A percentile compares a stretch with the other conserved stretches of the same genome.
These are phyloP conservation scores for Tromatobia lineatoria DNA, from an alignment of 2,888 invertebrate species.

Conservation along the genomic window DNA sequence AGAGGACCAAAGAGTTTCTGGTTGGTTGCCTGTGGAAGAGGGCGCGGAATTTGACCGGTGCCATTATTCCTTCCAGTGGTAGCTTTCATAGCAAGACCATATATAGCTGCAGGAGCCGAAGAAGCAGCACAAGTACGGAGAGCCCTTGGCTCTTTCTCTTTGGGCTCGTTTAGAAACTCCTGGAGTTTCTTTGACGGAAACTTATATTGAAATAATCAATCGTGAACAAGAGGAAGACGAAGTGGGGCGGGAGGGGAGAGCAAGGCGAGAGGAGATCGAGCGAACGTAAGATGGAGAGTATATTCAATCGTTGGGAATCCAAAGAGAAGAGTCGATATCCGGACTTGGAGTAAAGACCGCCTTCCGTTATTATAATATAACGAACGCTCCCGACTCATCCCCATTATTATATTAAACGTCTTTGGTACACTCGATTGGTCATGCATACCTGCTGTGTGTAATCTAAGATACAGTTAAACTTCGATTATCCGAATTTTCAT, in stretches of 20 bases:
- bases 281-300: constrained; percentile 11
- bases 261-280: constrained; percentile 21
- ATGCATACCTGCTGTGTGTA: constrained; percentile 42
- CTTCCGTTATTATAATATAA: constrained; percentile 55
- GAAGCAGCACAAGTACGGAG: neutral
- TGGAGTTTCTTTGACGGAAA: constrained; percentile 54
- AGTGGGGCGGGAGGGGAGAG: no score
- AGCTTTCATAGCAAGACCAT: constrained; percentile 46
- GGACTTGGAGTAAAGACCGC: constrained; percentile 25
- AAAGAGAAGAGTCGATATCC: constrained; percentile 39
- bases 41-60: constrained; percentile 52
- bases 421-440: constrained; percentile 60
- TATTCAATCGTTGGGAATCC: constrained; percentile 38
- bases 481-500: no score
- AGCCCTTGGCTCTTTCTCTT: constrained; percentile 13
- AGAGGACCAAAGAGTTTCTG: constrained; percentile 70
- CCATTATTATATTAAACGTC: constrained; percentile 58
- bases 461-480: constrained; percentile 6
- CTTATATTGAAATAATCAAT: constrained; percentile 71
- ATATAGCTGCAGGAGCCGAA: neutral
- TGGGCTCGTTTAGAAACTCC: constrained; percentile 36
- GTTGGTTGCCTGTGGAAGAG: constrained; percentile 63
- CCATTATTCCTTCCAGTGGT: constrained; percentile 57
- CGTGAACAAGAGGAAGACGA: constrained; percentile 22
- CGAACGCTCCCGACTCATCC: constrained; percentile 41